Conservation (phyloP, 2,888 invertebrate genomes). For the Conus canariensis region DNA sequence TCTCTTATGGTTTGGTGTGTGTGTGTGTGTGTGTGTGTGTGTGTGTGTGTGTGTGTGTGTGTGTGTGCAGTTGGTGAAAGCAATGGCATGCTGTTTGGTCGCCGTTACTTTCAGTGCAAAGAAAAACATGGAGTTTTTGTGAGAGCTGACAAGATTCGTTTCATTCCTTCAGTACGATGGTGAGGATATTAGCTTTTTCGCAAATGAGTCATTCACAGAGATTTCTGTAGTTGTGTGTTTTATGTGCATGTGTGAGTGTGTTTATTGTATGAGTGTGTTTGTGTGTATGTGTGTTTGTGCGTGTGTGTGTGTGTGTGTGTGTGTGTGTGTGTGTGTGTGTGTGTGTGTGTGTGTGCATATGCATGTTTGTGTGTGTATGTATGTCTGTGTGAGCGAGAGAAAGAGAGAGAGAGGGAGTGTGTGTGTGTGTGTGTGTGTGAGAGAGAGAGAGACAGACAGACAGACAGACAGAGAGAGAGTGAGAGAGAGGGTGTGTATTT, state of each 20-base stretch:
- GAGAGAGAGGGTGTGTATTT: too few relatives aligned
- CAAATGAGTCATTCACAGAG: not conserved
- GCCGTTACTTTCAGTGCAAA: constrained; percentile 74
- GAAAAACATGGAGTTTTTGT: constrained; percentile 74
- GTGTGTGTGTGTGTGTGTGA: too few relatives aligned
- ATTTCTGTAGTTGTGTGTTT: not conserved
- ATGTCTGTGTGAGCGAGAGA: too few relatives aligned
- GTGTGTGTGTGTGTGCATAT: too few relatives aligned
- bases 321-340: too few relatives aligned
- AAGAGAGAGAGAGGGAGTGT: too few relatives aligned
- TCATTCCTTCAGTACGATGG: constrained; percentile 73
- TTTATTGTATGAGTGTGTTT: not conserved
- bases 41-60: not conserved
- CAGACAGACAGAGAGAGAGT: too few relatives aligned
- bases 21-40: not conserved
- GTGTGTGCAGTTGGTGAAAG: constrained; percentile 70
- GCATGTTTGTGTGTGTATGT: too few relatives aligned
- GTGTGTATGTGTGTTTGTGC: not conserved
- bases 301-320: too few relatives aligned
- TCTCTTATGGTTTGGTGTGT: not conserved
- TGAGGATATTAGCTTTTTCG: constrained; percentile 49
- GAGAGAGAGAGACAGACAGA: too few relatives aligned
- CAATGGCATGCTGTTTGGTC: constrained; percentile 74
- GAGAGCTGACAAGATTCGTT: constrained; percentile 71
- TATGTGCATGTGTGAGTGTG: not conserved